Conservation (phyloP, 2,797 vertebrate genomes). For the Sebastes trivittatus region DNA sequence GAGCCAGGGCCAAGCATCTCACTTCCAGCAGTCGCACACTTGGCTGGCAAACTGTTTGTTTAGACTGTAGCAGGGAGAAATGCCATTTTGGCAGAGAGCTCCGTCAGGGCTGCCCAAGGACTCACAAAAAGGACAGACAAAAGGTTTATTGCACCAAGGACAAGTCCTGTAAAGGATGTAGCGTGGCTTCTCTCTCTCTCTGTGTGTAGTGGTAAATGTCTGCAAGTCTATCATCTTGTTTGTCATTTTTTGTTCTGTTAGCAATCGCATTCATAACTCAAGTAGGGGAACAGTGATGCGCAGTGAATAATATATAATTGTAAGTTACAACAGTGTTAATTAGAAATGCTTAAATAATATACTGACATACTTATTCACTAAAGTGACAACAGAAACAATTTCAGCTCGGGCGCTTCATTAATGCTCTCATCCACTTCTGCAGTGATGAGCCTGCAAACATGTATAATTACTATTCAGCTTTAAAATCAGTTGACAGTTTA, state of each 20-base stretch:
- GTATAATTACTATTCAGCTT: slow-evolving; percentile 14
- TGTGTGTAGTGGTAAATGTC: neutral
- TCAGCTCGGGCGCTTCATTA: slow-evolving; percentile 32
- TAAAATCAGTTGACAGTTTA: slow-evolving; percentile 27
- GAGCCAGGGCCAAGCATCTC: slow-evolving; percentile 10
- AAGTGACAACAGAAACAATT: slow-evolving; percentile 27
- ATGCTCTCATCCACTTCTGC: slow-evolving; percentile 15
- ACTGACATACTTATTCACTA: slow-evolving; percentile 7
- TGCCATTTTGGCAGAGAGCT: slow-evolving; percentile 45
- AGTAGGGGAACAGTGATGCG: neutral
- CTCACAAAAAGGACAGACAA: slow-evolving; percentile 23
- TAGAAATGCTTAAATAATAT: slow-evolving; percentile 37
- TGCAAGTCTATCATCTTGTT: neutral
- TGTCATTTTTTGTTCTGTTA: neutral
- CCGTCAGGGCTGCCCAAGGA: slow-evolving; percentile 13
- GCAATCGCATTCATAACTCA: neutral
- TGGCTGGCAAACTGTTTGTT: slow-evolving; percentile 36
- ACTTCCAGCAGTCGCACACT: slow-evolving; percentile 26
- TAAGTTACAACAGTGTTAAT: slow-evolving; percentile 31
- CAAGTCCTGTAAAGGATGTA: slow-evolving; percentile 10
- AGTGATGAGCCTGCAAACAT: slow-evolving; percentile 1
- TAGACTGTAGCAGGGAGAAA: slow-evolving; percentile 21
- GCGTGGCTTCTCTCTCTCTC: neutral
- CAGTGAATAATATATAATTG: slow-evolving; percentile 1
- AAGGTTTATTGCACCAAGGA: slow-evolving; percentile 34